Evolutionary conservation across 2,888 invertebrate genomes (phyloP).

Genomic region (Cryptophagus acutangulus): DNA sequence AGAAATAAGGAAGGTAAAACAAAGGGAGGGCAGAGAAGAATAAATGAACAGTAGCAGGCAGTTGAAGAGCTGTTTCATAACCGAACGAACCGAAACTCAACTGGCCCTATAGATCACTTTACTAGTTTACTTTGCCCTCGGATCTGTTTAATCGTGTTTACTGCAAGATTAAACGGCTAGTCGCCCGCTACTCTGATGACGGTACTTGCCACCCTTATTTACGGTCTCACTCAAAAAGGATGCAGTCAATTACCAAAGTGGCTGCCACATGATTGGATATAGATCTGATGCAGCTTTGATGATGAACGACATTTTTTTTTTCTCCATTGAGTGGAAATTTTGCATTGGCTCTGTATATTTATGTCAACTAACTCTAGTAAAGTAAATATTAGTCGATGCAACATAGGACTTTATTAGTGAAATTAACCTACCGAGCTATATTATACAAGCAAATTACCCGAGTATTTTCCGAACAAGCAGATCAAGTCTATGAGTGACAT

Average conservation of each 20-base stretch:
- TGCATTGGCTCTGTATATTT: constrained; percentile 38
- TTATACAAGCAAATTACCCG: constrained; percentile 34
- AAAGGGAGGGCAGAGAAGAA: neutral
- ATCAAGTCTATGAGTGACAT: constrained; percentile 22
- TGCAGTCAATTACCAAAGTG: constrained; percentile 42
- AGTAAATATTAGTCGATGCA: constrained; percentile 44
- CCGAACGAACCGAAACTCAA: too few species aligned
- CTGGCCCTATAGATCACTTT: constrained; percentile 2
- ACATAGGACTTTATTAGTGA: constrained; percentile 44
- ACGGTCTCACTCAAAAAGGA: neutral
- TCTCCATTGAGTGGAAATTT: constrained; percentile 40
- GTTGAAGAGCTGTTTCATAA: too few species aligned
- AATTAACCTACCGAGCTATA: constrained; percentile 40
- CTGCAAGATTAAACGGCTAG: constrained; percentile 42
- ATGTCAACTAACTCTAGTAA: constrained; percentile 46
- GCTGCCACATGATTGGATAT: constrained; percentile 39
- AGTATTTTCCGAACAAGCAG: constrained; percentile 29
- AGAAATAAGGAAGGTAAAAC: constrained; percentile 16
- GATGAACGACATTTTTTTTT: constrained; percentile 44
- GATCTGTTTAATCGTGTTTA: constrained; percentile 42
- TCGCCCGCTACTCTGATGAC: constrained; percentile 26
- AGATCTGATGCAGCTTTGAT: constrained; percentile 39
- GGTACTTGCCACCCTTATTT: constrained; percentile 6
- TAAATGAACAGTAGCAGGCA: too few species aligned
- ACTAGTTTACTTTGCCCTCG: constrained; percentile 7